phyloP scores from a whole-genome alignment of 2,797 vertebrate genomes.

The Chelmon rostratus region DNA sequence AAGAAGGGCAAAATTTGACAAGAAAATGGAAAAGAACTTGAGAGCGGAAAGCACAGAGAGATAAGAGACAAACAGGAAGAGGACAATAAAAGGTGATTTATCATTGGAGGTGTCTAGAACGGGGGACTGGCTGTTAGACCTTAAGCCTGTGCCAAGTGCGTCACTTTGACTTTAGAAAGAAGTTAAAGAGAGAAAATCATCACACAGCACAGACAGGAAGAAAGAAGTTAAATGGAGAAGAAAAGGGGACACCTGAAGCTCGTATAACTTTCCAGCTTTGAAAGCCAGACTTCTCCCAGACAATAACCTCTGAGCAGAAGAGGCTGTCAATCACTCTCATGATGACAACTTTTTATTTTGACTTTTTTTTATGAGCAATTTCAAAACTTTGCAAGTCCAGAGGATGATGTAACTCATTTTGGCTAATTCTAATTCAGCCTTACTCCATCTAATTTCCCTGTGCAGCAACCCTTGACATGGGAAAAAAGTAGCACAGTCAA shows the following conservation, averaged over 20 bases:
- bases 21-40: conserved; percentile 68
- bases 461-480: conserved; percentile 42
- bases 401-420: conserved; percentile 17
- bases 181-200: conserved; percentile 11
- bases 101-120: conserved; percentile 60
- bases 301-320: not conserved
- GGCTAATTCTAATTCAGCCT: conserved; percentile 33
- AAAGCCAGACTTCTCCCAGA: conserved; percentile 6
- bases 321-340: conserved; percentile 1
- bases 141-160: conserved; percentile 21
- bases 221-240: not conserved
- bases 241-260: not conserved
- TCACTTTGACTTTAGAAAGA: conserved; percentile 39
- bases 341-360: not conserved
- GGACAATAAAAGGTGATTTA: conserved; percentile 71
- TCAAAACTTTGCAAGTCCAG: conserved; percentile 8
- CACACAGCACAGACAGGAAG: not conserved
- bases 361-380: conserved; percentile 10
- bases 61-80: conserved; percentile 56
- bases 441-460: conserved; percentile 39
- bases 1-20: conserved; percentile 39
- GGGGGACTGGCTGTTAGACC: conserved; percentile 31
- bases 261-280: conserved; percentile 3
- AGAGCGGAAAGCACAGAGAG: conserved; percentile 45
- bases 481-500: conserved; percentile 14